phyloP scores from a whole-genome alignment of 2,888 invertebrate genomes.

The Drosophila pegasa region DNA sequence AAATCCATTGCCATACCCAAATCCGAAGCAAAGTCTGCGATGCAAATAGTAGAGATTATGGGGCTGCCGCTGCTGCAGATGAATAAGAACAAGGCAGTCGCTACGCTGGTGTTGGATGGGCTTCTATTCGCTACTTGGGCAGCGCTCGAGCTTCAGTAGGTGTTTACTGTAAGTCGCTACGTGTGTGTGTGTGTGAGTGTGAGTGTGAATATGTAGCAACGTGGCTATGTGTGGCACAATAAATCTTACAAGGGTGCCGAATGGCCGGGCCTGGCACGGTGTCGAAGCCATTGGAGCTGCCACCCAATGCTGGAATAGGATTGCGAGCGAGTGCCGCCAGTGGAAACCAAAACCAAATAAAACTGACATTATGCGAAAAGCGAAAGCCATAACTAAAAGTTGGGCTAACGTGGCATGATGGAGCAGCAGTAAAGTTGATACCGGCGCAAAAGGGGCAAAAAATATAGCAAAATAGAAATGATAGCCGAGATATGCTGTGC shows the following conservation, averaged over 20 bases:
- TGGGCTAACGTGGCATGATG: slow-evolving; percentile 74
- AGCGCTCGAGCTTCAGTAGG: slow-evolving; percentile 31
- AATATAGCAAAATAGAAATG: slow-evolving; percentile 74
- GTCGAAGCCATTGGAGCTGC: slow-evolving; percentile 38
- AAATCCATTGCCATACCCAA: slow-evolving; percentile 78
- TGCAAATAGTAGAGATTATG: slow-evolving; percentile 81
- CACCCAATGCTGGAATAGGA: slow-evolving; percentile 22
- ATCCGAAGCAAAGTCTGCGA: slow-evolving; percentile 81
- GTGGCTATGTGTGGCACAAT: slow-evolving; percentile 62
- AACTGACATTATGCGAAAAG: slow-evolving; percentile 81
- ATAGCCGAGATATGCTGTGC: slow-evolving; percentile 47
- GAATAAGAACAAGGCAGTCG: slow-evolving; percentile 54
- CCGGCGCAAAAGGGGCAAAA: slow-evolving; percentile 38
- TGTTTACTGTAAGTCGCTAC: slow-evolving; percentile 45
- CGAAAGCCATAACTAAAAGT: slow-evolving; percentile 81
- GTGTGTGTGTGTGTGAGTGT: slow-evolving; percentile 24
- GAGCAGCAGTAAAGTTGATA: slow-evolving; percentile 70
- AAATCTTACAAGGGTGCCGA: slow-evolving; percentile 78
- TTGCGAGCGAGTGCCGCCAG: slow-evolving; percentile 41
- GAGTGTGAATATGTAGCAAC: slow-evolving; percentile 16
- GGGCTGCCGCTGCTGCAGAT: slow-evolving; percentile 55
- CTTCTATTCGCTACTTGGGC: slow-evolving; percentile 35
- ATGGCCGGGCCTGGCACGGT: slow-evolving; percentile 46
- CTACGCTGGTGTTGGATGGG: slow-evolving; percentile 18
- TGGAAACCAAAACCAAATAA: slow-evolving; percentile 81